These are phyloP conservation scores for Brenthis daphne DNA, from an alignment of 2,888 invertebrate species.

Conservation along the genomic window DNA sequence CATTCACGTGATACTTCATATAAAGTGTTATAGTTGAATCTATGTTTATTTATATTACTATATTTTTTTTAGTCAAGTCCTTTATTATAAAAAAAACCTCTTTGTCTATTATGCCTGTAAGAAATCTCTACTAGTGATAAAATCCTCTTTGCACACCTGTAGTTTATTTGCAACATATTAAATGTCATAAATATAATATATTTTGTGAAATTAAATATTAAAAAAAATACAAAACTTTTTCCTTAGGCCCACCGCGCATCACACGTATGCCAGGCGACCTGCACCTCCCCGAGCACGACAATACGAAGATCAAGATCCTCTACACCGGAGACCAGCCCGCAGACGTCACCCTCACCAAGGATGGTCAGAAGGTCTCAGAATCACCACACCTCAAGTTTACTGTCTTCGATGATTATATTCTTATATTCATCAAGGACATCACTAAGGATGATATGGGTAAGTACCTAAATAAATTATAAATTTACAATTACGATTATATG, in stretches of 20 bases:
- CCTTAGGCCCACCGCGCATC: conserved; percentile 92
- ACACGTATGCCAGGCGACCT: conserved; percentile 94
- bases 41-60: too few relatives aligned
- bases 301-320: conserved; percentile 98
- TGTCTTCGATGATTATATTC: conserved; percentile 98
- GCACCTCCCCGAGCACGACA: conserved; percentile 95
- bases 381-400: conserved; percentile 92
- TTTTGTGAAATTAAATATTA: not conserved
- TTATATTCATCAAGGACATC: conserved; percentile 96
- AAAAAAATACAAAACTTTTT: not conserved
- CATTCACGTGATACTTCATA: too few relatives aligned
- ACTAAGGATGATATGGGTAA: conserved; percentile 93
- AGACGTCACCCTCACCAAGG: conserved; percentile 91
- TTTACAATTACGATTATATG: not conserved
- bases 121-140: too few relatives aligned
- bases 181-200: too few relatives aligned
- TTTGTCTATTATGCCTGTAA: too few relatives aligned
- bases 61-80: too few relatives aligned
- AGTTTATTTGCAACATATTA: too few relatives aligned
- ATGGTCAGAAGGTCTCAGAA: conserved; percentile 89
- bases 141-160: too few relatives aligned
- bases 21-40: too few relatives aligned
- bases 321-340: conserved; percentile 98
- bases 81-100: too few relatives aligned
- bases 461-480: conserved; percentile 29